Base-by-base conservation (phyloP, 2,888 invertebrate species). In the Plusia festucae region DNA sequence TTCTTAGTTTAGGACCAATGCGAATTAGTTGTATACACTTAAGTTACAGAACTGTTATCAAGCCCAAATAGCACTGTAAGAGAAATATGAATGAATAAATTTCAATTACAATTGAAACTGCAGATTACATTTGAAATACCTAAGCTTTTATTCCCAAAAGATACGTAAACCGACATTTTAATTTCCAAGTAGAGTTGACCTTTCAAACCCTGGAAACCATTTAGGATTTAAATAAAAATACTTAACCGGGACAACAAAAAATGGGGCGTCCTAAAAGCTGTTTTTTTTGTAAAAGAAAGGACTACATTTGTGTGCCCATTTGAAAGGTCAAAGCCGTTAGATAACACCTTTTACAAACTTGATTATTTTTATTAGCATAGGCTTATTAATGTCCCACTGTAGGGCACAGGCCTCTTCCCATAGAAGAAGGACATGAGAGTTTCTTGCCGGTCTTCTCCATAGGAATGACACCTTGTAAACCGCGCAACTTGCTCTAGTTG, bases 1-100 rank as follows among this genome's bases (percentile, higher is more conserved):
- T 60, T 72, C 60, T 70, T 78, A 64, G 67, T 74, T 78, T 68
- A 68, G 68, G 64, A 66, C 59, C 64, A 51, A 60, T 59, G 16
- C 51, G 34, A 70, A 67, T 74, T 61, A 66, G 60, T 59, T 59
- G 53, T 53, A 60, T 63, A 52, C 56, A 65, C 62, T 65, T 67
- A 58, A 56, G 49, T 44, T 55, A 22, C 57, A 51, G 51, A 55
- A 44, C 56, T 32, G 18, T 34, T 53, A 22, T 60, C 52, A 53
- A 55, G 34, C 56, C 34, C n/a, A 15, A 51, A 24, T 34, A 30
- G 22, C 40, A 58, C 65, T 70, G 65, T 70, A 40, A 16, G 40
- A 0, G 44, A 20, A 56, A 52, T 53, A 53, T 56, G 62, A 62
- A 68, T 46, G 56, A 76, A 67, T 62, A 46, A 51, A 61, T 73